Base-by-base conservation (phyloP, 2,113 vertebrate species). In the Bostrychus sinensis region DNA sequence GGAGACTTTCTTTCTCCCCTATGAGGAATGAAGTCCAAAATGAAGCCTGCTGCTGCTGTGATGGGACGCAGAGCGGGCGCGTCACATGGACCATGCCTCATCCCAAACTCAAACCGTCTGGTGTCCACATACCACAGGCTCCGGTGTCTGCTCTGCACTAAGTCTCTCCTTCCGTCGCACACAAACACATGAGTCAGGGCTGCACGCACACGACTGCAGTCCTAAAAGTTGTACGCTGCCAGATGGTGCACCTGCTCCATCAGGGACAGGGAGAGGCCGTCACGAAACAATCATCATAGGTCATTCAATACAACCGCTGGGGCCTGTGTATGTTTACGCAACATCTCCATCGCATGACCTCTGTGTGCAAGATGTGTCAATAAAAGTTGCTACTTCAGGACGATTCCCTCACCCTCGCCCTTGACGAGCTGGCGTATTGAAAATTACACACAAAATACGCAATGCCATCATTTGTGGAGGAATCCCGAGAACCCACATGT, bases 201-300 rank as follows among this genome's bases (percentile, higher is more conserved):
- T 62, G 38, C 54, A 28, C 46, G 54, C n/a, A n/a, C 69, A 41
- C 53, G 34, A n/a, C 7, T 43, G 59, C 30, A 57, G 42, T 62
- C 59, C 55, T 43, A 36, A 63, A 59, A 72, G n/a, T n/a, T 73
- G 76, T 48, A 61, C 4, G n/a, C 23, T 41, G 51, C 69, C 74
- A 74, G 66, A 81, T 81, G 71, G 64, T 75, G 82, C 84, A 89
- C 88, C 86, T 89, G 88, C 81, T 77, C 28, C 36, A 25, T 69
- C 56, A 20, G 3, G 23, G 34, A 43, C 56, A 14, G 5, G 26
- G 45, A 25, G 13, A 23, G 16, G 57, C 55, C 26, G 53, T 34
- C 57, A n/a, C 30, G 39, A 28, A 53, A 51, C 53, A 25, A 56
- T 64, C 2, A 17, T 58, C 45, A 37, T 70, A 65, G 57, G 62